Percentiles rank a stretch among this genome's conserved stretches.
These are phyloP conservation scores for Sylvia borin DNA, from an alignment of 2,797 vertebrate genomes.

Conservation along the genomic window DNA sequence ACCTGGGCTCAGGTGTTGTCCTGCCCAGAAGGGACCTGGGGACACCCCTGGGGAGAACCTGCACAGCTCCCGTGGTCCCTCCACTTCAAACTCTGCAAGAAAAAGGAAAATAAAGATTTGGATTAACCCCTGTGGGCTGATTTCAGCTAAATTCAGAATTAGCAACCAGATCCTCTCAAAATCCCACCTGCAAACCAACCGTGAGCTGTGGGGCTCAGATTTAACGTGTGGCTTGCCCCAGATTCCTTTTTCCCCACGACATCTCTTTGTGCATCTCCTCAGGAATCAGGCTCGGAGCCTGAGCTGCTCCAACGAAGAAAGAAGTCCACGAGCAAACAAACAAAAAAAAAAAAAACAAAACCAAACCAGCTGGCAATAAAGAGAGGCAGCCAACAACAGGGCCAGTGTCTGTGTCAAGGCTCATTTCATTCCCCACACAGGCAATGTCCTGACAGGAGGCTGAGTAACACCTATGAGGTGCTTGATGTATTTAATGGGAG, in stretches of 20 bases:
- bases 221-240: accelerated
- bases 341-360: background rate
- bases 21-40: background rate
- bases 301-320: background rate
- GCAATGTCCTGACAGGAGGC: constrained; percentile 79
- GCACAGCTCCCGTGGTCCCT: background rate
- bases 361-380: background rate
- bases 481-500: constrained; percentile 86
- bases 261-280: background rate
- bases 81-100: background rate
- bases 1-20: background rate
- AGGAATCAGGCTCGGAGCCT: background rate
- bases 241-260: background rate
- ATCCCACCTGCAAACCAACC: constrained; percentile 15
- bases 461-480: constrained; percentile 69
- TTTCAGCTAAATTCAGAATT: background rate
- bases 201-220: background rate
- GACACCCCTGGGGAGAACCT: background rate
- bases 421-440: constrained; percentile 79
- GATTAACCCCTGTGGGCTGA: background rate
- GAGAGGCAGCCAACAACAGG: background rate
- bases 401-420: constrained; percentile 33
- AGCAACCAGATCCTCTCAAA: background rate
- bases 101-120: background rate
- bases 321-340: background rate